Evolutionary conservation across 1,140 invertebrate genomes (phyloP), one percentile per base, ranked within the genome.

Genomic region (Lepidurus packardi): DNA sequence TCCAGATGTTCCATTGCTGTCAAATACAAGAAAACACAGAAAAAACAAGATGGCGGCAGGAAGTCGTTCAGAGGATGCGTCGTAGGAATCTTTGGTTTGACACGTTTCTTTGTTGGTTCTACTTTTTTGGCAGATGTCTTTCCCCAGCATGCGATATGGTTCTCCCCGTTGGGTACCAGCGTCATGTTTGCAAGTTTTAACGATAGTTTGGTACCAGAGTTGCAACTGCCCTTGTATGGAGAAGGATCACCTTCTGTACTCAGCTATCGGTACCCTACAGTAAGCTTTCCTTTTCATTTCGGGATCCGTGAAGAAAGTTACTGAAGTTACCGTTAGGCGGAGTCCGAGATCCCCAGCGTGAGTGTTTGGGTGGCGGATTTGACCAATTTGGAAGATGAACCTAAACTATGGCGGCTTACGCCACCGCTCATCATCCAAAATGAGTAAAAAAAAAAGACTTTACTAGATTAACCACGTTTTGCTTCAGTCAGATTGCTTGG

Each of bases 131-230:
- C 83, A 90, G 94, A 87, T 81, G 87, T 89, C 80, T 84, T 89
- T 53, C 80, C 83, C 41, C 89, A 90, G 75, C 89, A 88, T 77
- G 92, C 94, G 1, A 82, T 96, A 2, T 95, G 93, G 92, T 94
- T 94, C 86, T 95, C 94, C 3, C 88, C 91, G 0, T 90, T 93
- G 80, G 93, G 92, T 0, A 88, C 89, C 53, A 90, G 90, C 80
- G 86, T 98, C 7, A 89, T 92, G 74, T 97, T 91, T 82, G 89
- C 92, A 1, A 89, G 89, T 2, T 95, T 95, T 85, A 94, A 98
- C 82, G 93, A 96, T 84, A 90, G 89, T 7, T 82, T 85, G 41
- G 95, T 98, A 0, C 90, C 89, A 65, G 89, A 92, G 78, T 90
- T 93, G 81, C 88, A 89, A 82, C 94, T 90, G 82, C 90, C 91